These are phyloP conservation scores for Rhagoletis pomonella DNA, from an alignment of 1,140 invertebrate species.

Conservation along the genomic window DNA sequence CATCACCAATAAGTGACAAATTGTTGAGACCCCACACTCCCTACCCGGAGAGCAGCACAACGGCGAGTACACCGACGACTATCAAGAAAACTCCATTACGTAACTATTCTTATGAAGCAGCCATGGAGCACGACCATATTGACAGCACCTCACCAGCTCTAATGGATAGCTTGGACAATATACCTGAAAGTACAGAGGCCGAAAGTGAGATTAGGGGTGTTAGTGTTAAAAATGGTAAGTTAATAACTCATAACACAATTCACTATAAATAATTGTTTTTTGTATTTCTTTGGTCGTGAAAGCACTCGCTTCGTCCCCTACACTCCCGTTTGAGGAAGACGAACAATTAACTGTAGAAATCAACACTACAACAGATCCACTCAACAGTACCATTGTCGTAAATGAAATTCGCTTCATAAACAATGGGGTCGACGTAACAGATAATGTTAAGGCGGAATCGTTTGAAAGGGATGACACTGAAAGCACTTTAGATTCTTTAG, in stretches of 20 bases:
- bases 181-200: constrained; percentile 61
- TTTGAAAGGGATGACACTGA: constrained; percentile 44
- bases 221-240: constrained; percentile 32
- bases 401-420: constrained; percentile 73
- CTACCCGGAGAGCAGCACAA: constrained; percentile 66
- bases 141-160: constrained; percentile 67
- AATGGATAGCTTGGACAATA: constrained; percentile 66
- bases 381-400: constrained; percentile 67
- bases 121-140: constrained; percentile 67
- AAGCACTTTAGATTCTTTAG: constrained; percentile 17
- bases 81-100: constrained; percentile 66
- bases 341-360: constrained; percentile 70
- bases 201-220: constrained; percentile 35
- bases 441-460: constrained; percentile 60
- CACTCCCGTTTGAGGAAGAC: constrained; percentile 69
- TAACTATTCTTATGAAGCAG: constrained; percentile 70
- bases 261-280: not conserved
- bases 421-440: constrained; percentile 72
- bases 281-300: not conserved
- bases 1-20: constrained; percentile 58
- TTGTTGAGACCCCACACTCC: constrained; percentile 66
- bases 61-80: constrained; percentile 63
- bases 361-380: constrained; percentile 65
- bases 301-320: constrained; percentile 61
- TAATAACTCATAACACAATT: not conserved